Conservation (phyloP, 2,888 invertebrate species). For the Limnephilus marmoratus region DNA sequence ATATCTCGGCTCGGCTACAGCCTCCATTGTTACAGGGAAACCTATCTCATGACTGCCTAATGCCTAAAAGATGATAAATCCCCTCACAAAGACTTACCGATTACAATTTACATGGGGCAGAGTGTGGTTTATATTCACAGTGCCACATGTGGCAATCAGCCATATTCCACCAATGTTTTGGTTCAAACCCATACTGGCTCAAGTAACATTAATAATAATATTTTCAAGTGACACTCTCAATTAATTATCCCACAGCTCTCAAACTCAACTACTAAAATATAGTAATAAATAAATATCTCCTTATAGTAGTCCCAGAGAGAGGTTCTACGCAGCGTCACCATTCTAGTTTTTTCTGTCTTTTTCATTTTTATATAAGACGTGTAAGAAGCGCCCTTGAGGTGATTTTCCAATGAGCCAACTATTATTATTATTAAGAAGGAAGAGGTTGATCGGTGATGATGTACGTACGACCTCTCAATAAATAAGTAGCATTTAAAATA, state of each 20-base stretch:
- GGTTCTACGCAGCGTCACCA: too few species aligned
- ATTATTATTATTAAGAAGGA: too few species aligned
- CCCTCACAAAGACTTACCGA: slow-evolving; percentile 56
- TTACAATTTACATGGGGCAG: slow-evolving; percentile 52
- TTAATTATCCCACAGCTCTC: not conserved
- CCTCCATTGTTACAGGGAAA: slow-evolving; percentile 8
- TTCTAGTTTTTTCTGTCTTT: too few species aligned
- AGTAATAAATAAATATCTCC: too few species aligned
- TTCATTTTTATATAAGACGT: too few species aligned
- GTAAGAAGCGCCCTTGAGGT: too few species aligned
- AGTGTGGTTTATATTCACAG: slow-evolving; percentile 39
- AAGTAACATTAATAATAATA: not conserved
- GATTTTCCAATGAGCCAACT: too few species aligned
- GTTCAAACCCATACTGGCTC: not conserved
- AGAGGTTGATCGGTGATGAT: too few species aligned
- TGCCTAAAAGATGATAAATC: slow-evolving; percentile 42
- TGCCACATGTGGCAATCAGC: slow-evolving; percentile 60
- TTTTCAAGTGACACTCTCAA: not conserved
- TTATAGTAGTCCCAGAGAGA: not conserved
- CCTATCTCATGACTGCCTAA: slow-evolving; percentile 25
- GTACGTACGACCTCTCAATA: too few species aligned
- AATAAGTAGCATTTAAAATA: too few species aligned
- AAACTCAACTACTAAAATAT: not conserved
- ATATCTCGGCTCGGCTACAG: not conserved
- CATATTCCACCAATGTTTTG: slow-evolving; percentile 47